Percentiles rank a stretch among this genome's conserved stretches.
phyloP scores from a whole-genome alignment of 1,140 invertebrate genomes.

The Bombus ignitus region DNA sequence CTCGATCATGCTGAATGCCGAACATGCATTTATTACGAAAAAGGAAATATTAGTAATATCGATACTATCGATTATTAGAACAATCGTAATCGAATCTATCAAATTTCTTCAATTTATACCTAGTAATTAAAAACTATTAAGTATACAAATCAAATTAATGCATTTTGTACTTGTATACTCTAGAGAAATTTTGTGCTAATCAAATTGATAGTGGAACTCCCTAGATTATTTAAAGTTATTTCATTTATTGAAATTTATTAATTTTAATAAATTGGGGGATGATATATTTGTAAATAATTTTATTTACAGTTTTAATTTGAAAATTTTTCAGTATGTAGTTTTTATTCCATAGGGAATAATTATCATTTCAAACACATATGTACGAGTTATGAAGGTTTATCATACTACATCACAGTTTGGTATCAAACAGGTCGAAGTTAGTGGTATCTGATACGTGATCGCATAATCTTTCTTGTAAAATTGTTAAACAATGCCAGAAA shows the following conservation, averaged over 20 bases:
- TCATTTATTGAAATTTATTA: slow-evolving; percentile 4
- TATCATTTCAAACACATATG: background rate
- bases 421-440: slow-evolving; percentile 30
- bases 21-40: background rate
- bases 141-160: background rate
- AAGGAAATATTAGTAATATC: background rate
- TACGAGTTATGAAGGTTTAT: slow-evolving; percentile 26
- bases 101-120: background rate
- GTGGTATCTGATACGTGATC: slow-evolving; percentile 12
- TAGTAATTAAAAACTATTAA: background rate
- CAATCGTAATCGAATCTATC: too few relatives aligned
- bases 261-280: background rate
- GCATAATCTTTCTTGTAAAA: background rate
- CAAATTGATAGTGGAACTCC: background rate
- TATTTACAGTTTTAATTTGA: background rate
- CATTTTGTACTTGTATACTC: background rate
- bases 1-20: background rate
- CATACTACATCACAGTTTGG: slow-evolving; percentile 29
- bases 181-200: background rate
- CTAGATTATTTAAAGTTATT: background rate
- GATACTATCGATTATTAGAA: background rate
- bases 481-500: slow-evolving; percentile 68
- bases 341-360: background rate
- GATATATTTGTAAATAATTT: background rate
- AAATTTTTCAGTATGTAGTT: background rate